Evolutionary conservation across 2,888 invertebrate genomes (phyloP).

Genomic region (Agrotis puta): DNA sequence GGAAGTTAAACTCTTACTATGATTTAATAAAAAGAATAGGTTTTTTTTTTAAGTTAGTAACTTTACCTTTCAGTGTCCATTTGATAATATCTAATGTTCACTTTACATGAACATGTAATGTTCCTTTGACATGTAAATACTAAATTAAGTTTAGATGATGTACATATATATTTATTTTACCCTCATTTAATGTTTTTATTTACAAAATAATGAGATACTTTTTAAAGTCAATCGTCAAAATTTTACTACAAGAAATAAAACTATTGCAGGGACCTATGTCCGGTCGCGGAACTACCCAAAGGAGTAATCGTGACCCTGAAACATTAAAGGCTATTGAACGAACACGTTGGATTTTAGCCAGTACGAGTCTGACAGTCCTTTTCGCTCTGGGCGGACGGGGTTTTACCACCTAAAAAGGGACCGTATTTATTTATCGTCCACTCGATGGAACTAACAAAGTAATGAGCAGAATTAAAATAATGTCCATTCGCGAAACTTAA

Average conservation of each 20-base stretch:
- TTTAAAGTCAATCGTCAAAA: background rate
- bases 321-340: no score
- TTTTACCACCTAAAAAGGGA: no score
- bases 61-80: no score
- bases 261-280: background rate
- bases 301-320: no score
- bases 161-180: background rate
- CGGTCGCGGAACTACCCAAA: no score
- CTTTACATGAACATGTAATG: background rate
- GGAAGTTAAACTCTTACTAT: no score
- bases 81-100: background rate
- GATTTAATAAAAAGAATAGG: no score
- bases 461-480: slow-evolving; percentile 20
- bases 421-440: slow-evolving; percentile 1
- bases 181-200: background rate
- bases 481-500: slow-evolving; percentile 25
- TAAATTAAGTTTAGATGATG: background rate
- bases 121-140: background rate
- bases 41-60: background rate
- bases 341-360: no score
- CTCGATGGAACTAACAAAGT: background rate
- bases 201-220: background rate
- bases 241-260: no score
- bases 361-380: no score
- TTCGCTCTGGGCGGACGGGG: no score